Base-by-base conservation (phyloP, 2,888 invertebrate species). In the Prostheceraeus crozeri region DNA sequence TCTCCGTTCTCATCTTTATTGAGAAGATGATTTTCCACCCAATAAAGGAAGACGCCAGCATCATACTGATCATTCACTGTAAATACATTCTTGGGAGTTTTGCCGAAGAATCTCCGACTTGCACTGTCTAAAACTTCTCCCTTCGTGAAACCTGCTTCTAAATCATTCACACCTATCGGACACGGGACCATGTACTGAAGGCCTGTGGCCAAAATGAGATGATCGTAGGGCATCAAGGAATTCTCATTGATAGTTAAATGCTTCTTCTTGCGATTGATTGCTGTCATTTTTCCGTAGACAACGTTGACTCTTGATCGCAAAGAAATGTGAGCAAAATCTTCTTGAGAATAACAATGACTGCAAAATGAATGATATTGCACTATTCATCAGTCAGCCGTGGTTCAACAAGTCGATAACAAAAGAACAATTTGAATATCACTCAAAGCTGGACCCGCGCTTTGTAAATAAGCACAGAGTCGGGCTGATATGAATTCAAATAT, bases 231-330 rank as follows among this genome's bases (percentile, higher is more conserved):
- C 3, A 76, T 71, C 8, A 68, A 40, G 0, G 67, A 63, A n/a
- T 57, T 63, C n/a, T 65, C 65, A 60, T 73, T 69, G n/a, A 76
- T 72, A 19, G 66, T 64, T 11, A 75, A 70, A 51, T 68, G 63
- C 62, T 75, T 76, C 66, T 70, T 71, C 35, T 71, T 70, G 57
- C 75, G 67, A 63, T 73, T 71, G 36, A 76, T 72, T 4, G 67
- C 63, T 1, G 74, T 74, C 75, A 76, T 73, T 63, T 72, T 71
- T 3, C 75, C 76, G 61, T 71, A 70, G 11, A 85, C 80, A 1
- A 84, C 77, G 67, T 84, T 85, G 0, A 85, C 78, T 76, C 83
- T 84, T 54, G 81, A 80, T 65, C 81, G 79, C 48, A 84, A 78
- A 0, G 82, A 81, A 4, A 83, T 76, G 65, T 80, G 78, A 61